Percentiles rank a stretch among this genome's conserved stretches.
These are phyloP conservation scores for Augochlora pura DNA, from an alignment of 1,140 invertebrate genomes.

Conservation along the genomic window DNA sequence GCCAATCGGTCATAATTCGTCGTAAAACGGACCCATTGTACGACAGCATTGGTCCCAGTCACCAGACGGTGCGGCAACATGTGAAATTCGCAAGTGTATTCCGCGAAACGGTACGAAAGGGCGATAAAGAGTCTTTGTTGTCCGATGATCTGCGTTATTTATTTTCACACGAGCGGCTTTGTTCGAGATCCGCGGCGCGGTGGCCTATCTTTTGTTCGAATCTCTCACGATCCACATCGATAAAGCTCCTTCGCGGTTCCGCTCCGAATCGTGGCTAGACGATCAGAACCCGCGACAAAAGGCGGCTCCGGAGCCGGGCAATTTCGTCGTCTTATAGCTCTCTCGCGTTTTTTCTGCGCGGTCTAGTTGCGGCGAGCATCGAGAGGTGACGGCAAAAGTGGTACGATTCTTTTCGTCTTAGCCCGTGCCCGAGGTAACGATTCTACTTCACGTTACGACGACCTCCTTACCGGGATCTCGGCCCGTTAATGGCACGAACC, in stretches of 20 bases:
- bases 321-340: slow-evolving; percentile 27
- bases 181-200: background rate
- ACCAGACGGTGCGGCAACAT: no score
- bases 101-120: background rate
- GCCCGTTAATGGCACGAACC: background rate
- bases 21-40: no score
- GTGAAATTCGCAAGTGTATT: background rate
- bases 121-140: background rate
- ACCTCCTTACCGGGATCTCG: slow-evolving; percentile 7
- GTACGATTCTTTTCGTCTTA: slow-evolving; percentile 55
- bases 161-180: background rate
- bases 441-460: slow-evolving; percentile 36
- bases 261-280: slow-evolving; percentile 59
- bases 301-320: slow-evolving; percentile 10
- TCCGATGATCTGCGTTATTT: background rate
- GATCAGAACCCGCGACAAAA: slow-evolving; percentile 24
- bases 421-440: slow-evolving; percentile 47
- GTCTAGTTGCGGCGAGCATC: slow-evolving; percentile 66
- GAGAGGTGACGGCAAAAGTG: slow-evolving; percentile 51
- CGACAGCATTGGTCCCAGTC: no score
- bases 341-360: slow-evolving; percentile 66
- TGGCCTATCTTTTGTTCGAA: background rate
- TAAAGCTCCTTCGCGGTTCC: slow-evolving; percentile 58
- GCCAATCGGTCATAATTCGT: no score
- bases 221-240: slow-evolving; percentile 2